Evolutionary conservation across 2,888 invertebrate genomes (phyloP).

Genomic region (Dasypolia templi): DNA sequence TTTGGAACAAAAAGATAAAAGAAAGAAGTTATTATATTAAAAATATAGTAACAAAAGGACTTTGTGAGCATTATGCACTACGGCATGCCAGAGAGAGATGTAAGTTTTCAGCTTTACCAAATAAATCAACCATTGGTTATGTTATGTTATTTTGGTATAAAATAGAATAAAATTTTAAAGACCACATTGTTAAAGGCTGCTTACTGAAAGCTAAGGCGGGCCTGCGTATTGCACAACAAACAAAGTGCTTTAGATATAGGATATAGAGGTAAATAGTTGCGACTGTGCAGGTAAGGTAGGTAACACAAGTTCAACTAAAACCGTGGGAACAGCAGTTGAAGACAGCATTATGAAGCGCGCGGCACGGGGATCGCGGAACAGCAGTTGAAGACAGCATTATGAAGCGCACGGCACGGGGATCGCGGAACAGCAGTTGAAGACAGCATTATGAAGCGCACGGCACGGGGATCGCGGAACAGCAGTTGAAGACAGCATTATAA

Average conservation of each 20-base stretch:
- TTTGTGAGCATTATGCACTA: not conserved
- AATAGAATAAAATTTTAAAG: too few species aligned
- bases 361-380: not conserved
- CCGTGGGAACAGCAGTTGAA: not conserved
- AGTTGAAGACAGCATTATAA: not conserved
- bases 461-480: not conserved
- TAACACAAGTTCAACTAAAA: not conserved
- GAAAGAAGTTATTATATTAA: not conserved
- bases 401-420: not conserved
- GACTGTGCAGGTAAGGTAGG: not conserved
- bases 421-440: not conserved
- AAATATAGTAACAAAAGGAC: not conserved
- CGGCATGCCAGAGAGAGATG: not conserved
- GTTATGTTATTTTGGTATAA: slow-evolving; percentile 10
- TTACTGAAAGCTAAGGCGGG: not conserved
- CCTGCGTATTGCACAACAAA: not conserved
- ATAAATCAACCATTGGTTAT: not conserved
- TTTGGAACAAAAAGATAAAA: slow-evolving; percentile 4
- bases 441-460: not conserved
- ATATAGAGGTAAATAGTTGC: not conserved
- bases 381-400: not conserved
- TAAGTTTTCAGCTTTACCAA: slow-evolving; percentile 8
- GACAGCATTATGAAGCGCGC: not conserved
- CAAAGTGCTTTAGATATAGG: not conserved
- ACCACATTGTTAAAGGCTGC: too few species aligned